phyloP scores from a whole-genome alignment of 2,888 invertebrate species.

The Torymus auratus region DNA sequence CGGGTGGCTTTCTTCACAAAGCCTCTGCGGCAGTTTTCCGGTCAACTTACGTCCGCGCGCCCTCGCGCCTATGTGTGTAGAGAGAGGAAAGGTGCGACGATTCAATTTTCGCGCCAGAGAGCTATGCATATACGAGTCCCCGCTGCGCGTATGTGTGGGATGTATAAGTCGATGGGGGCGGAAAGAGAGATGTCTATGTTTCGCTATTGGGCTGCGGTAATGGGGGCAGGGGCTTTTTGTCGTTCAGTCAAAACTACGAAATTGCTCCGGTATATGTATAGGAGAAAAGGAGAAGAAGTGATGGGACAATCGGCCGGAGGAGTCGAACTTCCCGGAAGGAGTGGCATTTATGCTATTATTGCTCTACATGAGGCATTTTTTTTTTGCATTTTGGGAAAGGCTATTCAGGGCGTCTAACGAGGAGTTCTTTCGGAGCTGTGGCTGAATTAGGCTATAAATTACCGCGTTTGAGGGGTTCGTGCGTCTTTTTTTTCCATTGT shows the following conservation, averaged over 20 bases:
- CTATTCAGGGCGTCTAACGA: no score
- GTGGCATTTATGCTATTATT: no score
- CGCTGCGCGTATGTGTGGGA: background rate
- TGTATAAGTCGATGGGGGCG: background rate
- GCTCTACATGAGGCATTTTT: no score
- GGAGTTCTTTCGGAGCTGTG: no score
- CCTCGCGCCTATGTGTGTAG: background rate
- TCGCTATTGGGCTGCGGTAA: conserved; percentile 1
- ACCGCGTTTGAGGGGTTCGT: no score
- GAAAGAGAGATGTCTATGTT: background rate
- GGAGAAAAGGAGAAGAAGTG: no score
- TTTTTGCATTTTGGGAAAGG: no score
- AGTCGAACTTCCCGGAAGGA: no score
- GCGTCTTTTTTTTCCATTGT: no score
- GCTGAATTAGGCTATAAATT: no score
- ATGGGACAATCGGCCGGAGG: no score
- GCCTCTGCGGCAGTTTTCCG: conserved; percentile 56
- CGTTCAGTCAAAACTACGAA: conserved; percentile 55
- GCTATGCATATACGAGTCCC: no score
- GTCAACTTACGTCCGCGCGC: conserved; percentile 46
- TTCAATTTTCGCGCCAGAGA: conserved; percentile 54
- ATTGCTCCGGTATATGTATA: conserved; percentile 22
- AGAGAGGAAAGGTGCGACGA: conserved; percentile 40
- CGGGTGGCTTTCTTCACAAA: conserved; percentile 1
- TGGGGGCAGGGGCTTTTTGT: conserved; percentile 11